Conservation (phyloP, 64 coral and sea anemone genomes). For the Cladopsammia gracilis region DNA sequence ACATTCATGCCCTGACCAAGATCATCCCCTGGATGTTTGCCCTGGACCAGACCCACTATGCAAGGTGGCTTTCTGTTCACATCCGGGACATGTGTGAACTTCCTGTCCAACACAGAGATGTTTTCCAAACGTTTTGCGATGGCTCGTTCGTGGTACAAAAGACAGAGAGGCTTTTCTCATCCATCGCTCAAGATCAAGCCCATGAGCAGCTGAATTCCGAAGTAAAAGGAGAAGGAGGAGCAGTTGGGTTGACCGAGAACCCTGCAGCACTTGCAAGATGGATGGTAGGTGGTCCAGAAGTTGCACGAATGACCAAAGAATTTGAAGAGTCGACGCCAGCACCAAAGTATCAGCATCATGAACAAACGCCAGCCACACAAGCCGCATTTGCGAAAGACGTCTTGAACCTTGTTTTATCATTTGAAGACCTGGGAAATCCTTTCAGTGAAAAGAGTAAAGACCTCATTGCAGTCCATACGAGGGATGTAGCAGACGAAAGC, state of each 20-base stretch:
- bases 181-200: background rate
- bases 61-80: conserved; percentile 35
- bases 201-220: background rate
- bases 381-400: conserved; percentile 30
- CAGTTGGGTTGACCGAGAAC: background rate
- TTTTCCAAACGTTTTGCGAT: background rate
- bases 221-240: background rate
- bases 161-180: background rate
- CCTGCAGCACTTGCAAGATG: background rate
- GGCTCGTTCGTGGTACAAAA: background rate
- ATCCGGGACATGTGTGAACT: background rate
- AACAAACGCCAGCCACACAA: conserved; percentile 1
- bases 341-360: conserved; percentile 29
- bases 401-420: background rate
- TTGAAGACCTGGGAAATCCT: conserved; percentile 53
- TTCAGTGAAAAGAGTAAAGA: conserved; percentile 31
- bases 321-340: background rate
- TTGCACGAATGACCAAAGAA: background rate
- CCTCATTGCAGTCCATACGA: conserved; percentile 40
- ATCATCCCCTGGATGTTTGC: conserved; percentile 47
- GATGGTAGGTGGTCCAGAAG: background rate
- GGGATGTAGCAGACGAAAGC: conserved; percentile 22
- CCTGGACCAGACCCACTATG: conserved; percentile 26
- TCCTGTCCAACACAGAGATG: background rate
- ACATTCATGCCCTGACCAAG: background rate